Percentiles rank a stretch among this genome's conserved stretches.
These are phyloP conservation scores for Diabrotica virgifera DNA, from an alignment of 1,140 invertebrate species.

Conservation along the genomic window DNA sequence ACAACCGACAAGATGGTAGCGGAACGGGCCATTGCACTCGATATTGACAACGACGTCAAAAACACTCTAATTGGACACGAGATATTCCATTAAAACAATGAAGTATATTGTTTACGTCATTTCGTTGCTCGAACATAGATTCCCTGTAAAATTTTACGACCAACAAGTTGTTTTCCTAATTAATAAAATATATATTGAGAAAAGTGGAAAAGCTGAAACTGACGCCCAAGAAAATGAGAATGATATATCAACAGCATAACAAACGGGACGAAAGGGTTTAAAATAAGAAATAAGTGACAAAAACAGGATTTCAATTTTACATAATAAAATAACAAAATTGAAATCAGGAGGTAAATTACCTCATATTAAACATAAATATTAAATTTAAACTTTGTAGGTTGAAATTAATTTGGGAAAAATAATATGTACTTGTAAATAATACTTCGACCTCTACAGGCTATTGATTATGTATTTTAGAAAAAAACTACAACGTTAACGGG, in stretches of 20 bases:
- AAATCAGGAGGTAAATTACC: no score
- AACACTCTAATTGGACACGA: conserved; percentile 2
- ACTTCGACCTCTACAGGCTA: no score
- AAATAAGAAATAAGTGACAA: neutral
- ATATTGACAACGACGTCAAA: neutral
- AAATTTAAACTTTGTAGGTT: no score
- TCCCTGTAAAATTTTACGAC: conserved; percentile 2
- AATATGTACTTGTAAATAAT: no score
- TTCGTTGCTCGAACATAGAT: neutral
- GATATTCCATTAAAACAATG: conserved; percentile 3
- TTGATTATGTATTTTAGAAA: no score
- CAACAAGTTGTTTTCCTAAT: conserved; percentile 1
- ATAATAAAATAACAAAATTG: no score
- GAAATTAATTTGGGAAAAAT: no score
- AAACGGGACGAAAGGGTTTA: neutral
- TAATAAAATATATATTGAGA: conserved; percentile 3
- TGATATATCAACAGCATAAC: neutral
- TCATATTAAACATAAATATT: no score
- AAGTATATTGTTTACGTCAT: neutral
- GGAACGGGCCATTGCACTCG: neutral
- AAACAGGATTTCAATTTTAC: no score
- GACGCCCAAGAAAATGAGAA: conserved; percentile 1
- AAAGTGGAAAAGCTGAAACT: neutral
- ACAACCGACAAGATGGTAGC: neutral
- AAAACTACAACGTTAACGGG: no score